A percentile compares a stretch with the other conserved stretches of the same genome.
Evolutionary conservation across 2,113 vertebrate genomes (phyloP).

Genomic region (Melanocharis versteri): DNA sequence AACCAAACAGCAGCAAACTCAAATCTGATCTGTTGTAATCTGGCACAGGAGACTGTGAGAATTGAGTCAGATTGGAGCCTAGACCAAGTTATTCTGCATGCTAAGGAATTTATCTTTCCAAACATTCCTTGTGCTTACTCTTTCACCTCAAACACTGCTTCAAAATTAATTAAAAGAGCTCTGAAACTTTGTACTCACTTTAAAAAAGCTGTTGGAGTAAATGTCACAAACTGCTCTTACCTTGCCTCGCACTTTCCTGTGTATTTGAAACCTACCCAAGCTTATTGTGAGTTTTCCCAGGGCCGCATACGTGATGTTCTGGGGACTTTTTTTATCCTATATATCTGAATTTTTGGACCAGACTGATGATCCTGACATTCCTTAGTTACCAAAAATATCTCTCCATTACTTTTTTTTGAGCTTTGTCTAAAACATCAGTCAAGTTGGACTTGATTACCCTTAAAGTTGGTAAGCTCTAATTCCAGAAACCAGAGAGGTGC

Average conservation of each 20-base stretch:
- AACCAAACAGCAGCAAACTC: rapidly evolving
- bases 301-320: rapidly evolving
- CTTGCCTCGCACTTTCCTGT: not conserved
- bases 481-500: not conserved
- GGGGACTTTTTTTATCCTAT: not conserved
- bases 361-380: not conserved
- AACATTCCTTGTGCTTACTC: not conserved
- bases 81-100: not conserved
- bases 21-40: not conserved
- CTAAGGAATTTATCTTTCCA: not conserved
- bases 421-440: not conserved
- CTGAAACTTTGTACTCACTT: not conserved
- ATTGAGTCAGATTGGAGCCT: not conserved
- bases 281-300: not conserved
- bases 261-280: not conserved
- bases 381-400: not conserved
- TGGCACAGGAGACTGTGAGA: too few species aligned
- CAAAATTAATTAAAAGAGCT: not conserved
- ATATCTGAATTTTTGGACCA: not conserved
- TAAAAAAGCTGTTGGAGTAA: not conserved
- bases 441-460: not conserved
- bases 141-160: not conserved
- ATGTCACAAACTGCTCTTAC: not conserved
- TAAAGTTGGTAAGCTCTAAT: not conserved
- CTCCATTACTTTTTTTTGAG: not conserved